Conservation (phyloP, 2,113 vertebrate genomes). For the rabbit (Oryctolagus cuniculus) region mOryCun1.1 NC_091438.1:21366001-21366500, state of each 20-base stretch:
- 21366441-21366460: neutral
- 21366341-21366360: slow-evolving; percentile 11
- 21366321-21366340: slow-evolving; percentile 36
- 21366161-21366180: neutral
- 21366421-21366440: neutral
- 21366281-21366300: slow-evolving; percentile 1
- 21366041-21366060: neutral
- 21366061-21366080: neutral
- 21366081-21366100: neutral
- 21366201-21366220: neutral
- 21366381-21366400: neutral
- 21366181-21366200: neutral
- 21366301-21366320: neutral
- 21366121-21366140: neutral
- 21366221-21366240: neutral
- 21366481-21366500: neutral
- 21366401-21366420: neutral
- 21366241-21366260: neutral
- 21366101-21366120: neutral
- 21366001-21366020: neutral
- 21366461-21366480: neutral
- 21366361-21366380: slow-evolving; percentile 35
- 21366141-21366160: slow-evolving; percentile 15
- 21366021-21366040: neutral
- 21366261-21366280: neutral